Evolutionary conservation across 2,888 invertebrate species (phyloP).

Genomic region (Oxytorus armatus): DNA sequence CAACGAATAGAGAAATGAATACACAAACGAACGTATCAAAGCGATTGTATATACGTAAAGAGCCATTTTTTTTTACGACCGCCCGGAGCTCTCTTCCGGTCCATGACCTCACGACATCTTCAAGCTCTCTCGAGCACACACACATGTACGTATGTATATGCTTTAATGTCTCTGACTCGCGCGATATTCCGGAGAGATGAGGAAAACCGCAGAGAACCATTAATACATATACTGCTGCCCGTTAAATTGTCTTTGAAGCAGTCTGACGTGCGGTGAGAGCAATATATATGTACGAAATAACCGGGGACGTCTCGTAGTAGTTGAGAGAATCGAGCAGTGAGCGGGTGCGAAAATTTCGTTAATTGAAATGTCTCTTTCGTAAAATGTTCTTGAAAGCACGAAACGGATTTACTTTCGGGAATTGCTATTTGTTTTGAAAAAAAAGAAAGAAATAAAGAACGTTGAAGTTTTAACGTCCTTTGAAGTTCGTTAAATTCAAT

Average conservation of each 20-base stretch:
- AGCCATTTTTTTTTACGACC: constrained; percentile 15
- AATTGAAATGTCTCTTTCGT: constrained; percentile 77
- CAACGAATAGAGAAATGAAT: constrained; percentile 64
- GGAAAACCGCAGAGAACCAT: constrained; percentile 60
- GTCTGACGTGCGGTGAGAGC: constrained; percentile 44
- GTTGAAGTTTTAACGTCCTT: no score
- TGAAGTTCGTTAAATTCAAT: no score
- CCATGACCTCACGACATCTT: constrained; percentile 43
- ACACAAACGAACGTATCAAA: constrained; percentile 45
- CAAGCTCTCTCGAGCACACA: not conserved
- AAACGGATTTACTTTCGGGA: no score
- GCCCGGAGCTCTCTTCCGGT: constrained; percentile 52
- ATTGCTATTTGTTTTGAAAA: no score
- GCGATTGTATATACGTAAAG: constrained; percentile 9
- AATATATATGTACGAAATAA: constrained; percentile 26
- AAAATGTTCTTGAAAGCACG: constrained; percentile 18
- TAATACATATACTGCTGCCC: constrained; percentile 56
- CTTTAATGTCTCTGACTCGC: constrained; percentile 20
- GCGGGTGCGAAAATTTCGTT: constrained; percentile 60
- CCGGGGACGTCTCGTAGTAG: constrained; percentile 48
- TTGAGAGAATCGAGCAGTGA: constrained; percentile 21
- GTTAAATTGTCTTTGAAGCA: constrained; percentile 49
- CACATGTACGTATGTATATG: constrained; percentile 9
- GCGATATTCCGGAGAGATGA: constrained; percentile 21
- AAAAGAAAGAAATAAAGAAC: not conserved